Conservation (phyloP, 2,888 invertebrate species). For the Aleiodes testaceus region DNA sequence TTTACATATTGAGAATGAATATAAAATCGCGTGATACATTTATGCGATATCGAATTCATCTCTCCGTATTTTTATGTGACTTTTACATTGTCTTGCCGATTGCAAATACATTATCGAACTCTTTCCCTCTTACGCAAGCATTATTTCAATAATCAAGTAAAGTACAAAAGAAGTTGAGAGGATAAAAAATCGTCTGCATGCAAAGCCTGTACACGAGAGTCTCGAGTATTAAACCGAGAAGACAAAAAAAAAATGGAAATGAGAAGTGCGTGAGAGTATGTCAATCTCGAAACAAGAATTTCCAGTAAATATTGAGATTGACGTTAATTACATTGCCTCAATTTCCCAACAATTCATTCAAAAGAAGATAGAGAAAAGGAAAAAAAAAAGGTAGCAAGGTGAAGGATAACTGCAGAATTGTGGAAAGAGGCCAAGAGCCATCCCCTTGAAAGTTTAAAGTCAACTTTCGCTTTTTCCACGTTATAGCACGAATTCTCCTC, state of each 20-base stretch:
- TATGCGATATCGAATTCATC: slow-evolving; percentile 16
- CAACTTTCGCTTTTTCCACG: slow-evolving; percentile 66
- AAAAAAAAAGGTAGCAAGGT: slow-evolving; percentile 28
- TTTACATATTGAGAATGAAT: slow-evolving; percentile 7
- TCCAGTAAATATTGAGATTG: no score
- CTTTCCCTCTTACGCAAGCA: slow-evolving; percentile 22
- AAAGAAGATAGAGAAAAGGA: slow-evolving; percentile 10
- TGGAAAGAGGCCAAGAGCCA: slow-evolving; percentile 48
- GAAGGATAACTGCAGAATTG: slow-evolving; percentile 17
- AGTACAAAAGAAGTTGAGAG: slow-evolving; percentile 28
- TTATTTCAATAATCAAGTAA: slow-evolving; percentile 13
- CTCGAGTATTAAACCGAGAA: slow-evolving; percentile 33
- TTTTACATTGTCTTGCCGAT: slow-evolving; percentile 51
- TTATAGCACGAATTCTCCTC: slow-evolving; percentile 36
- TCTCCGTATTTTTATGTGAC: slow-evolving; percentile 16
- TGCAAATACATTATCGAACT: slow-evolving; percentile 58
- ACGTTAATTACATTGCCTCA: no score
- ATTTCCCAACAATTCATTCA: no score
- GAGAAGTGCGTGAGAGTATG: slow-evolving; percentile 61
- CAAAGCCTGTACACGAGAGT: slow-evolving; percentile 47
- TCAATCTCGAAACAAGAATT: slow-evolving; percentile 47
- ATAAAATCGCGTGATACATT: slow-evolving; percentile 27
- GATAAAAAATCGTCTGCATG: slow-evolving; percentile 64
- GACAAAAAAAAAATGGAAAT: slow-evolving; percentile 43
- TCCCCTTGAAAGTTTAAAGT: slow-evolving; percentile 70